Percentiles rank a stretch among this genome's conserved stretches.
These are phyloP conservation scores for Rhodinocichla rosea DNA, from an alignment of 2,113 vertebrate genomes.

Conservation along the genomic window DNA sequence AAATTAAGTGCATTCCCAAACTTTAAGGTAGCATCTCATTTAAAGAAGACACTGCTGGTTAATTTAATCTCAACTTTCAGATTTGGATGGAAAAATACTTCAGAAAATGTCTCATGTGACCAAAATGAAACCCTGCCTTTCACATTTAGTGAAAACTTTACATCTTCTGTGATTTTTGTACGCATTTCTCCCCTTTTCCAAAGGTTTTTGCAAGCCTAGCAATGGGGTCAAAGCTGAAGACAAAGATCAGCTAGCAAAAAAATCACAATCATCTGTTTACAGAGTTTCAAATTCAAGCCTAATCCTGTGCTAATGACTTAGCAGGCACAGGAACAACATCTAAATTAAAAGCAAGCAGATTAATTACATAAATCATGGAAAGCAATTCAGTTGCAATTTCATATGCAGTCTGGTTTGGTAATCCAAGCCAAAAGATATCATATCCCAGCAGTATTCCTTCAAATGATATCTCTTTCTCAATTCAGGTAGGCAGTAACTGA, in stretches of 20 bases:
- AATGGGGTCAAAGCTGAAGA: neutral
- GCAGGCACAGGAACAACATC: slow-evolving; percentile 32
- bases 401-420: neutral
- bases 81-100: neutral
- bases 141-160: neutral
- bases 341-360: slow-evolving; percentile 46
- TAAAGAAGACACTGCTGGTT: slow-evolving; percentile 37
- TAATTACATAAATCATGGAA: slow-evolving; percentile 29
- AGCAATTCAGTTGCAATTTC: slow-evolving; percentile 15
- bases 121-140: neutral
- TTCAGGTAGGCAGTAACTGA: neutral
- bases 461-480: neutral
- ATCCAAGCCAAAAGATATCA: neutral
- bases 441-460: neutral
- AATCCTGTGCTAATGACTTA: slow-evolving; percentile 34
- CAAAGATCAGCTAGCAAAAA: neutral
- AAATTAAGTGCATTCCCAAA: slow-evolving; percentile 30
- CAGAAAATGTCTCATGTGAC: neutral
- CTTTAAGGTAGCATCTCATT: neutral
- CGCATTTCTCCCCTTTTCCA: neutral
- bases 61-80: slow-evolving; percentile 31
- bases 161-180: neutral
- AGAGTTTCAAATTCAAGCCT: neutral
- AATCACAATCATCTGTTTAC: neutral
- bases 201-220: neutral